Conservation (phyloP, 2,888 invertebrate genomes). For the Coremacera marginata region DNA sequence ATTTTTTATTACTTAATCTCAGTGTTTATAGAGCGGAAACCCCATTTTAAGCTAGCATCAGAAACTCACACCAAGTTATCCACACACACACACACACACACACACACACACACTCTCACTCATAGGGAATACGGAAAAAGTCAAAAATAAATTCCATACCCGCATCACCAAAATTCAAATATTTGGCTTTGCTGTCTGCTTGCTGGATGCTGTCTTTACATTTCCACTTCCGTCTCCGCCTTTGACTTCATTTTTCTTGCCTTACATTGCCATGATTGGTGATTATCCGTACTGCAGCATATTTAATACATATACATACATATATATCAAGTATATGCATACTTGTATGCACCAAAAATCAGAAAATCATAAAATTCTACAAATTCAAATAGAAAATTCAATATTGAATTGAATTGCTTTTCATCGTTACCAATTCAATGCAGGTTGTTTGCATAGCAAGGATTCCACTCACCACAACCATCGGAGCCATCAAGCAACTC, state of each 20-base stretch:
- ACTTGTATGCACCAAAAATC: conserved; percentile 36
- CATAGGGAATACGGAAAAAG: conserved; percentile 48
- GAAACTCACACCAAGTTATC: background rate
- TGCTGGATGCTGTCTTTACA: background rate
- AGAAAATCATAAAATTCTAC: conserved; percentile 32
- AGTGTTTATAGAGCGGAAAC: conserved; percentile 29
- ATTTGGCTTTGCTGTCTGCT: conserved; percentile 48
- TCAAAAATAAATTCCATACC: conserved; percentile 45
- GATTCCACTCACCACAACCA: background rate
- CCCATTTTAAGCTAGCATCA: background rate
- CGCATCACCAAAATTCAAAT: conserved; percentile 49
- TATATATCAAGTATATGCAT: background rate
- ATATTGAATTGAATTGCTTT: conserved; percentile 22
- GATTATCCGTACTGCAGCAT: conserved; percentile 13
- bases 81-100: conserved; percentile 20
- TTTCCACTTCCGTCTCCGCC: conserved; percentile 29
- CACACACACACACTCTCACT: conserved; percentile 33
- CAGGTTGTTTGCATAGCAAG: background rate
- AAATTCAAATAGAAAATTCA: conserved; percentile 20
- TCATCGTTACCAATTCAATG: conserved; percentile 3
- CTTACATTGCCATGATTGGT: conserved; percentile 12
- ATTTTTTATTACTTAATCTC: conserved; percentile 55
- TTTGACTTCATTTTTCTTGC: background rate
- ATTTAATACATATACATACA: background rate
- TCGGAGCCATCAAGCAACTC: background rate